These are phyloP conservation scores for Elephas maximus DNA, from an alignment of 2,113 vertebrate species.

Conservation along the genomic window DNA sequence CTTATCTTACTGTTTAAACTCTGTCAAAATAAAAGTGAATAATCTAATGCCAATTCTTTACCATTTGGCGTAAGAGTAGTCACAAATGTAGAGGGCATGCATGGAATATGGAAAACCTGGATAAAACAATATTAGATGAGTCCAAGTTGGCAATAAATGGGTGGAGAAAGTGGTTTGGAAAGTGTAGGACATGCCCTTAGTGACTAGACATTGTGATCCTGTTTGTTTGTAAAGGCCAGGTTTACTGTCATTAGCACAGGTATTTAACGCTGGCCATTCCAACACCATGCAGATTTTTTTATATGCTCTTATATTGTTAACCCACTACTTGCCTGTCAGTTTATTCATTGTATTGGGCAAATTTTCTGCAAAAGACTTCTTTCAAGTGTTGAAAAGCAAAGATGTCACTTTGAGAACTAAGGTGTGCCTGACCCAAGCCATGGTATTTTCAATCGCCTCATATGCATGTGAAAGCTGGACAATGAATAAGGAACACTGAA, in stretches of 20 bases:
- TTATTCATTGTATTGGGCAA: no score
- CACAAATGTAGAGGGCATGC: not conserved
- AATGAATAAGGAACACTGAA: no score
- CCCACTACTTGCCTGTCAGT: no score
- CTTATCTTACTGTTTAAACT: constrained; percentile 51
- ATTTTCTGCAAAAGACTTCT: no score
- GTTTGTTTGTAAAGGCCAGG: not conserved
- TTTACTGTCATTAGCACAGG: not conserved
- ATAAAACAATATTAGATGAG: not conserved
- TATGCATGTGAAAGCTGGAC: no score
- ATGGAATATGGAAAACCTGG: not conserved
- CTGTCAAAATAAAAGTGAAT: constrained; percentile 38
- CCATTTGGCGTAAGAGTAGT: not conserved
- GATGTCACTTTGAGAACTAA: no score
- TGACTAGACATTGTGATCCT: not conserved
- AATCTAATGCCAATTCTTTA: constrained; percentile 26
- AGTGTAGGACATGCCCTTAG: not conserved
- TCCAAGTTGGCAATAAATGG: not conserved
- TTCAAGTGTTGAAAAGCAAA: no score
- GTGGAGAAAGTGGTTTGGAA: not conserved
- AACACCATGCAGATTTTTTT: not conserved
- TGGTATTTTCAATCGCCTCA: no score
- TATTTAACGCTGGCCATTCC: not conserved
- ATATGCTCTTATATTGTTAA: no score
- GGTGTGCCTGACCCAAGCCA: no score